Percentiles rank a stretch among this genome's conserved stretches.
Conservation (phyloP, 2,888 invertebrate species). For the Cheilosia soror region DNA sequence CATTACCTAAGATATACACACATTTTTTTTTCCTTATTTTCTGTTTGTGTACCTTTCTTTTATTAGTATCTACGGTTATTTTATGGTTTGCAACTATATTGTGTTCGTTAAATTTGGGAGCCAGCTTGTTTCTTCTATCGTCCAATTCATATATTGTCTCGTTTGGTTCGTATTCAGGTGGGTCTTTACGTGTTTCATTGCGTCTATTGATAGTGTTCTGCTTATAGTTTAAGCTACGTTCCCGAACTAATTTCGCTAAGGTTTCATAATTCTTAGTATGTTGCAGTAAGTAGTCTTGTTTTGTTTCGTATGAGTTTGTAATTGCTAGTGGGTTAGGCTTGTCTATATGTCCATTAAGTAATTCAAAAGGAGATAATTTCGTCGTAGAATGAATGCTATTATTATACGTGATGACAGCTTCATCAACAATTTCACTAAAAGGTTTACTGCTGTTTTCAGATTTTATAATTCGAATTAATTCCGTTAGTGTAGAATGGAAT, state of each 20-base stretch:
- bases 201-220: conserved; percentile 4
- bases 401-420: conserved; percentile 43
- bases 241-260: conserved; percentile 18
- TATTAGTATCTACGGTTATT: conserved; percentile 9
- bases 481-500: conserved; percentile 60
- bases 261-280: conserved; percentile 9
- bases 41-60: conserved; percentile 3
- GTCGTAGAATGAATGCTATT: conserved; percentile 48
- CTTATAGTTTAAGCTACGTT: conserved; percentile 3
- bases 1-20: too few species aligned
- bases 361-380: conserved; percentile 47
- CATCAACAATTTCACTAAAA: conserved; percentile 48
- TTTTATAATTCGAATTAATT: conserved; percentile 58
- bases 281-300: conserved; percentile 12
- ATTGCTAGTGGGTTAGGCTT: conserved; percentile 12
- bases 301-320: conserved; percentile 29
- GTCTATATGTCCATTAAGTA: not conserved
- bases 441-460: conserved; percentile 43
- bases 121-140: conserved; percentile 28
- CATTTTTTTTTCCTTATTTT: not conserved
- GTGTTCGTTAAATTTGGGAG: conserved; percentile 4
- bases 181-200: conserved; percentile 15
- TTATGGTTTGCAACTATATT: not conserved
- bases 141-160: conserved; percentile 37
- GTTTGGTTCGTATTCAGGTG: conserved; percentile 6